phyloP scores from a whole-genome alignment of 2,797 vertebrate genomes.

The Onychomys torridus region DNA sequence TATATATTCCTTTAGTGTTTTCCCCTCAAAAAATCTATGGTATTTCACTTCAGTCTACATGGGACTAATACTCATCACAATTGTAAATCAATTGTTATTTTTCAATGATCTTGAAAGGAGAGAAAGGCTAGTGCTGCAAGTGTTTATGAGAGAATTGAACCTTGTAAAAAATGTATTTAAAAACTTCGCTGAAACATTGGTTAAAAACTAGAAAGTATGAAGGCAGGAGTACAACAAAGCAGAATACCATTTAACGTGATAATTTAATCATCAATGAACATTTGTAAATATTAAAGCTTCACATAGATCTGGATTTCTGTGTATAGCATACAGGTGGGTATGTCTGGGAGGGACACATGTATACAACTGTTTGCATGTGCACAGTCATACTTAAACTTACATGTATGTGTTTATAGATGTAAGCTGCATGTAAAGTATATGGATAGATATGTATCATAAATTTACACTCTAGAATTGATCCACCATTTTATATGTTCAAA shows the following conservation, averaged over 20 bases:
- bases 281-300: background rate
- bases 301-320: background rate
- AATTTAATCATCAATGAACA: background rate
- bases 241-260: background rate
- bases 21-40: slow-evolving; percentile 33
- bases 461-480: background rate
- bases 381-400: background rate
- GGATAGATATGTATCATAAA: no score
- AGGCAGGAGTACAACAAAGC: background rate
- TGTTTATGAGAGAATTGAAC: background rate
- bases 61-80: background rate
- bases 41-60: slow-evolving; percentile 30
- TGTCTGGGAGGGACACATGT: background rate
- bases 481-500: background rate
- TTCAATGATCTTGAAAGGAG: slow-evolving; percentile 1
- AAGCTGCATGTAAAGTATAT: background rate
- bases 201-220: background rate
- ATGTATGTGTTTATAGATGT: no score
- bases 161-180: background rate
- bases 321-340: background rate
- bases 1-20: background rate
- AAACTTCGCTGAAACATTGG: background rate
- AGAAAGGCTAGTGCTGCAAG: background rate
- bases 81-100: slow-evolving; percentile 21
- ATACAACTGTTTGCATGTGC: background rate